Conservation (phyloP, 2,113 vertebrate genomes). For the Microtus oregoni region DNA sequence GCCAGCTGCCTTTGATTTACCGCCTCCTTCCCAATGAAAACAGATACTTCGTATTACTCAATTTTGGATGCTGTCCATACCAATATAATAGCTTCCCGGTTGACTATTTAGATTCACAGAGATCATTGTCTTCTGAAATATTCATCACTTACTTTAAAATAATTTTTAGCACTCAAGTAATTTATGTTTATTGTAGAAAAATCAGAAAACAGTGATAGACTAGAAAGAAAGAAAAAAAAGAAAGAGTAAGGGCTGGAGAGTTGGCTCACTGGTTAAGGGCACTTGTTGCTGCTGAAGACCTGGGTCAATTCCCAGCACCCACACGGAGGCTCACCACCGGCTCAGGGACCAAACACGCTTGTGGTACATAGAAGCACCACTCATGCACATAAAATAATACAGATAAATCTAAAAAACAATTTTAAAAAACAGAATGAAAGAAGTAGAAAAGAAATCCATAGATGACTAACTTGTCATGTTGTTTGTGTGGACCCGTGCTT, state of each 20-base stretch:
- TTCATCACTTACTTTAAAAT: conserved; percentile 79
- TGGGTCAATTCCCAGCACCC: not conserved
- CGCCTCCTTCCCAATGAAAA: conserved; percentile 68
- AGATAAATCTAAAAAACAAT: not conserved
- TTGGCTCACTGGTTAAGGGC: not conserved
- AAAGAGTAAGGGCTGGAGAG: not conserved
- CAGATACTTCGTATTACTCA: conserved; percentile 67
- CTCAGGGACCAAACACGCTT: not conserved
- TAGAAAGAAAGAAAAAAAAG: not conserved
- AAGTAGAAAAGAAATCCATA: not conserved
- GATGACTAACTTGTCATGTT: not conserved
- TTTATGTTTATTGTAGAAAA: conserved; percentile 71
- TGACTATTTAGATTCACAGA: conserved; percentile 77
- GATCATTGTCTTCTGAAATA: conserved; percentile 78
- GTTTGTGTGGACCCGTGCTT: not conserved
- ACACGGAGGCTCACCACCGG: not conserved
- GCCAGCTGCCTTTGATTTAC: conserved; percentile 55
- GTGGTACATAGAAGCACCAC: not conserved
- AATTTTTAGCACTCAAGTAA: conserved; percentile 74
- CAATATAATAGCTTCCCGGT: conserved; percentile 67
- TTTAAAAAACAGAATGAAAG: not conserved
- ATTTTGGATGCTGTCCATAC: conserved; percentile 62
- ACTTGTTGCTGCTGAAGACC: not conserved
- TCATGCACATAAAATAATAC: not conserved
- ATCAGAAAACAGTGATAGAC: conserved; percentile 29